phyloP scores from a whole-genome alignment of 1,140 invertebrate species.

The Carposina sasakii region DNA sequence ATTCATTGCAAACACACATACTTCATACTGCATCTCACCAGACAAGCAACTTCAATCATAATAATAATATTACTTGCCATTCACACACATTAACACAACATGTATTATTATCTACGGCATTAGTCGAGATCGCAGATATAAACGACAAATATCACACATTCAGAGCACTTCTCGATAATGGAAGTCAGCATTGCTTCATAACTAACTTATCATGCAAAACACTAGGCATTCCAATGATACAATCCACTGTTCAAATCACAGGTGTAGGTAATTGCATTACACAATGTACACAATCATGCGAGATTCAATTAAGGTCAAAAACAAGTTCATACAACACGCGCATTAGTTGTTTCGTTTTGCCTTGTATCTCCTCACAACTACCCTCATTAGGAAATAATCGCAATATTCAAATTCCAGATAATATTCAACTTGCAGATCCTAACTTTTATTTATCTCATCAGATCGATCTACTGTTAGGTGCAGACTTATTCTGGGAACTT shows the following conservation, averaged over 20 bases:
- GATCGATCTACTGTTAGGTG: conserved; percentile 3
- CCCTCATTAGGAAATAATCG: background rate
- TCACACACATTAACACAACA: background rate
- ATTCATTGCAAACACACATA: background rate
- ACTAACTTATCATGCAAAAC: background rate
- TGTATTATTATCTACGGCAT: background rate
- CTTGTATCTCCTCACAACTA: background rate
- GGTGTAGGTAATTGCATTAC: background rate
- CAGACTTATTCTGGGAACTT: conserved; percentile 10
- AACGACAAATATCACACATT: background rate
- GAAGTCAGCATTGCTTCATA: background rate
- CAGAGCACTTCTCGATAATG: background rate
- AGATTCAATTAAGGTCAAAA: background rate
- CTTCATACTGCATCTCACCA: background rate
- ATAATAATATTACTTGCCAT: background rate
- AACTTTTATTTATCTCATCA: background rate
- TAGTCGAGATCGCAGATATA: background rate
- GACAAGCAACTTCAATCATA: background rate
- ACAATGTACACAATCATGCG: background rate
- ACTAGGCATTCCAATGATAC: conserved; percentile 1
- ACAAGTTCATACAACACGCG: background rate
- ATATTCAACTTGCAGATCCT: conserved; percentile 7
- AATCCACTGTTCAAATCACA: background rate
- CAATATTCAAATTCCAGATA: background rate
- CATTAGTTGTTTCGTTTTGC: background rate